Base-by-base conservation (phyloP, 2,888 invertebrate species). In the Mesochorus sp. region DNA sequence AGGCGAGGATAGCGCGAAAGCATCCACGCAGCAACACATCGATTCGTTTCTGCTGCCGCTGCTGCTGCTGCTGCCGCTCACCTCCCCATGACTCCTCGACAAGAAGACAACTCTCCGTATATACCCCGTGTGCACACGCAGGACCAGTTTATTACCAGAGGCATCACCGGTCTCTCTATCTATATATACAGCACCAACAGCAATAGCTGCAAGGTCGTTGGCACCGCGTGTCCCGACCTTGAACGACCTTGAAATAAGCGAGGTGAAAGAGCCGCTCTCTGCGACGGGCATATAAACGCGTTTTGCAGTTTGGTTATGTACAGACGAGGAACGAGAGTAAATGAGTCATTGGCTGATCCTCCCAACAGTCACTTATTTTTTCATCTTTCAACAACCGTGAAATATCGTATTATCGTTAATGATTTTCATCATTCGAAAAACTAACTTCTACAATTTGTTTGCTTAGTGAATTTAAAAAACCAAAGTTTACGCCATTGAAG, bases 231-330 rank as follows among this genome's bases (percentile, higher is more conserved):
- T 75, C 19, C 61, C 86, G 82, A 86, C 87, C 87, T 87, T 87
- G 85, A 76, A 64, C 85, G 87, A 87, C 87, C 87, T 87, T 87
- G 87, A 81, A 76, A 68, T 59, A 49, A 73, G 64, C 53, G 49
- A 72, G 73, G 62, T 68, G 68, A 74, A 74, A 64, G 68, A 62
- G 64, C 34, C 39, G 62, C 55, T 14, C 14, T 34, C 39, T 39
- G 47, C n/a, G 24, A 51, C 3, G 28, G 59, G 31, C 39, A 57
- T 42, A 24, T 39, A 44, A 64, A 49, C 39, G 39, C 61, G 47
- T 8, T 37, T 49, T 26, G 61, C 71, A 61, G 51, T 76, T 76
- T 66, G 72, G 61, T 53, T 47, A n/a, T n/a, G n/a, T n/a, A 26
- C 62, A 14, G 64, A 66, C 53, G 66, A 26, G 17, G 2, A 24